Evolutionary conservation across 2,797 vertebrate species (phyloP), one percentile per base, ranked within the genome.

Genomic region (Tauraco hartlaubi): DNA sequence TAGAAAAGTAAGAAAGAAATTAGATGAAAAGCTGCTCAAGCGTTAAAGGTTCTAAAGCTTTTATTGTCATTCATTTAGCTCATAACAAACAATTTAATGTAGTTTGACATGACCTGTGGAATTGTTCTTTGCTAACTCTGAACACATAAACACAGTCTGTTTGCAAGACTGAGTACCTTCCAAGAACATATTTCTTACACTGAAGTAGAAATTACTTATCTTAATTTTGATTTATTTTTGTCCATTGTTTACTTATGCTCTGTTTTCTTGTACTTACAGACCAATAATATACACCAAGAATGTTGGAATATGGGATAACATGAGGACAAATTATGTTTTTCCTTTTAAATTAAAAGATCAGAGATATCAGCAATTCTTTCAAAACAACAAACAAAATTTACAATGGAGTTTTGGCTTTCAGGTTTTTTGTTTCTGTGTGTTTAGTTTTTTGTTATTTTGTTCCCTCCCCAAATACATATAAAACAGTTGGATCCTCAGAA

Each of bases 1-100:
- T 28, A 79, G 44, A 94, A 91, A 92, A 93, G 25, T 64, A 94
- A 73, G 64, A 96, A 59, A 91, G 28, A 95, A 96, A 85, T 75
- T 58, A 87, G 25, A 93, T 93, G 31, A 96, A 96, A 97, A 97
- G 9, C 54, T 97, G 78, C 31, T 97, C 69, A 96, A 92, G 76
- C 74, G 9, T 92, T 94, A 94, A 95, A 76, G 6, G 49, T 69
- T 94, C 64, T 67, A 68, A 96, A 96, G 78, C 58, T 90, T 96
- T 97, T 96, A 90, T 90, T 96, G 93, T 92, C 78, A 95, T 94
- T 97, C 73, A 92, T 97, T 97, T 93, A 77, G 35, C 43, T 92
- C 79, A 89, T 96, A 97, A 87, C 52, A 94, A 96, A 93, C 61
- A 94, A 72, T 73, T 96, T 97, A 96, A 98, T 94, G 77, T 51